Evolutionary conservation across 2,113 vertebrate species (phyloP).

Genomic region (Crotalus tigris): DNA sequence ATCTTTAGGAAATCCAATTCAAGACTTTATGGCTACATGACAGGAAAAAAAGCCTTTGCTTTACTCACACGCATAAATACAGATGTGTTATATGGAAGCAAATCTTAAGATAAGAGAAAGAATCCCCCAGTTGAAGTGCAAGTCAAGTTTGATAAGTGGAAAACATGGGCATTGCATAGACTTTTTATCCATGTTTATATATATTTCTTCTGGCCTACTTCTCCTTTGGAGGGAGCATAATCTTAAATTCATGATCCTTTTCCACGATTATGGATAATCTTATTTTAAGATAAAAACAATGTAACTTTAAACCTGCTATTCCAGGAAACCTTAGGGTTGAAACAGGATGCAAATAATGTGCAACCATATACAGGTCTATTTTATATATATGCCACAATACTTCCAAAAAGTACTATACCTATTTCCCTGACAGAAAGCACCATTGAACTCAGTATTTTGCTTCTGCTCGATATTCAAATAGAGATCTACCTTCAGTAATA

Average conservation of each 20-base stretch:
- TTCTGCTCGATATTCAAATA: not conserved
- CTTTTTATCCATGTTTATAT: not conserved
- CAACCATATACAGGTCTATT: not conserved
- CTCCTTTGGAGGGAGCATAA: not conserved
- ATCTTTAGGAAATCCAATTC: not conserved
- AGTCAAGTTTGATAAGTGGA: not conserved
- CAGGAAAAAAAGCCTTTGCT: not conserved
- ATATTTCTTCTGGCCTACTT: not conserved
- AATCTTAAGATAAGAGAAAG: not conserved
- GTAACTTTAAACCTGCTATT: not conserved
- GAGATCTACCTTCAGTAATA: not conserved
- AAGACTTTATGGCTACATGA: not conserved
- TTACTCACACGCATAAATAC: not conserved
- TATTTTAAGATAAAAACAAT: not conserved
- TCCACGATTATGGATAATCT: not conserved
- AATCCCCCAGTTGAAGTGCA: not conserved
- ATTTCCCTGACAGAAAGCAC: not conserved
- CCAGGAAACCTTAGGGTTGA: not conserved
- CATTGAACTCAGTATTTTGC: not conserved
- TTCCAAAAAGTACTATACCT: not conserved
- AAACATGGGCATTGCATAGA: not conserved
- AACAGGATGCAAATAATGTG: not conserved
- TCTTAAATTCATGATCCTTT: not conserved
- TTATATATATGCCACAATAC: not conserved
- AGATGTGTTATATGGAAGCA: not conserved